Evolutionary conservation across 2,113 vertebrate genomes (phyloP), one percentile per base, ranked within the genome.

Genomic region (Austrofundulus limnaeus): DNA sequence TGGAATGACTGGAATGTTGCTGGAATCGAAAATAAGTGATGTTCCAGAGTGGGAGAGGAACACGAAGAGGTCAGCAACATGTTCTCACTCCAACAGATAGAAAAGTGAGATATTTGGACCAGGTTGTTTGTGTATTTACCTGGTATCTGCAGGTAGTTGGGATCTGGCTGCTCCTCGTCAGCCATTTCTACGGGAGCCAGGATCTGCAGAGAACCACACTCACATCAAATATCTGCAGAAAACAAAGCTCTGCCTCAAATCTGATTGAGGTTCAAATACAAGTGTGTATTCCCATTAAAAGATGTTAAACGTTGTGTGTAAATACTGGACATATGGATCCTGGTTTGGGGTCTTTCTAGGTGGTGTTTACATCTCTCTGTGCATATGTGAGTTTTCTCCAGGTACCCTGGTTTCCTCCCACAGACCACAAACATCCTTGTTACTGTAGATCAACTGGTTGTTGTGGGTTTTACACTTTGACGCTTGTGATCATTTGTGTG

Each of bases 151-250:
- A 92, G 87, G 46, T 78, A 80, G 61, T 78, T 80, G 62, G 82
- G 51, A 28, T 82, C 85, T 42, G 87, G 84, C 65, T 91, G 90
- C 51, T 83, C 61, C 61, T 85, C 19, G 4, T 86, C 78, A 38
- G 91, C 85, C 93, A 93, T 94, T 74, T 83, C 89, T 76, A 76
- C 81, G 61, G 74, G 78, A 75, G 87, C 77, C 85, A 88, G 86
- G 41, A 13, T 81, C 87, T 89, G 67, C 50, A 34, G 58, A 66
- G 47, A 49, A 57, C 56, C 48, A 65, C 51, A 15, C 7, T 0
- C 5, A 56, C 15, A 21, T 41, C 11, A 66, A 13, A 34, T 49
- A n/a, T 9, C 31, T 52, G 13, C 39, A 14, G 2, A 7, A 16
- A 53, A 21, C 46, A 58, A 7, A 16, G 13, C 43, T 41, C 13